Evolutionary conservation across 1,140 invertebrate species (phyloP), one percentile per base, ranked within the genome.

Genomic region (Pollicipes pollicipes): DNA sequence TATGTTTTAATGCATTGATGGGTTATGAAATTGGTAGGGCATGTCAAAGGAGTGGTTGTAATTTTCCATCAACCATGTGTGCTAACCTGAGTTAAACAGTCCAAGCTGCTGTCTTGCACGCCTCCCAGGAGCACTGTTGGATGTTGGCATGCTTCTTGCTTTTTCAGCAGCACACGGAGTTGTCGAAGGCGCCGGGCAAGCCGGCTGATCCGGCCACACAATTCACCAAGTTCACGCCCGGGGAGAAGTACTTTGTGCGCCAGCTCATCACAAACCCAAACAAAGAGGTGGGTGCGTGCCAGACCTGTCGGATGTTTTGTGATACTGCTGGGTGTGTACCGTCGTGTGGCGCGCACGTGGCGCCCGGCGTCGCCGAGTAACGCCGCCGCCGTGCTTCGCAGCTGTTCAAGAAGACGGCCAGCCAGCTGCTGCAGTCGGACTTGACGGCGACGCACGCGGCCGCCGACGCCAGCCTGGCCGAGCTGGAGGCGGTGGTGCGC

Each of bases 401-500:
- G 64, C 28, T 66, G 64, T 66, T 66, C 26, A 66, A 66, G 28
- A 27, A 29, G 27, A 8, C 64, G 64, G 64, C 64, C 27, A 29
- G 27, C 28, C 64, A 28, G 64, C 64, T 66, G 64, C 27, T 66
- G 27, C n/a, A 17, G 3, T 21, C 17, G 64, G n/a, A 27, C 6
- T 10, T 29, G 10, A 8, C 64, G 3, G 10, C 64, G 64, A 4
- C 64, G 64, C 24, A 21, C 17, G 3, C 28, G 3, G n/a, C 64
- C 17, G n/a, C 17, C 17, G 64, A 28, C 10, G 28, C 64, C 3
- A 66, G 64, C 27, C 27, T 66, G 27, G 17, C n/a, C n/a, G 80
- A 80, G 21, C 80, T 91, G 16, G 87, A 90, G 77, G 78, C 88
- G 3, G 80, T 86, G 69, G 78, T 90, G 31, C 84, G 84, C 1